These are phyloP conservation scores for Lampropteryx suffumata DNA, from an alignment of 2,888 invertebrate species.

Conservation along the genomic window DNA sequence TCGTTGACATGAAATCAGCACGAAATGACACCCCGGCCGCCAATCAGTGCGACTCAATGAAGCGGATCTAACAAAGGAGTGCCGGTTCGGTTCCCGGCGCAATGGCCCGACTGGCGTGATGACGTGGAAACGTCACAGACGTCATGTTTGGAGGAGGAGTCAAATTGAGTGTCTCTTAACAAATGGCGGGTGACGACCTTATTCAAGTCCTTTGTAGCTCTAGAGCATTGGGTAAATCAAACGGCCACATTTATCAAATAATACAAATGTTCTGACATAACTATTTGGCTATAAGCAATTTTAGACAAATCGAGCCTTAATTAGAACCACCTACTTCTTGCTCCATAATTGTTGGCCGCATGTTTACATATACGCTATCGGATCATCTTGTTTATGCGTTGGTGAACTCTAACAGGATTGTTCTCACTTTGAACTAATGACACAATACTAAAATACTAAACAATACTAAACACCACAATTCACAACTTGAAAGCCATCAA, in stretches of 20 bases:
- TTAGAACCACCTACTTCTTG: too few species aligned
- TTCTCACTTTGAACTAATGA: too few species aligned
- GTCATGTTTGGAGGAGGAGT: neutral
- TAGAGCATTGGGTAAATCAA: neutral
- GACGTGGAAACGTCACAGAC: constrained; percentile 17
- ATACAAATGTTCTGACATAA: too few species aligned
- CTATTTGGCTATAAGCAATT: too few species aligned
- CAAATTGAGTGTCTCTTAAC: constrained; percentile 6
- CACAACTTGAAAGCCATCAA: constrained; percentile 21
- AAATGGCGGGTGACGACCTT: neutral
- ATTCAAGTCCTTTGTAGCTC: neutral
- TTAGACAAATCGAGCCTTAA: too few species aligned
- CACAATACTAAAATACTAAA: too few species aligned
- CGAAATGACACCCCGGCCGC: neutral
- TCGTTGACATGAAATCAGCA: neutral
- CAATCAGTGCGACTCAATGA: neutral
- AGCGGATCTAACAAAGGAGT: constrained; percentile 11
- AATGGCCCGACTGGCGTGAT: constrained; percentile 6
- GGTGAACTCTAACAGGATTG: too few species aligned
- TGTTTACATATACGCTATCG: too few species aligned
- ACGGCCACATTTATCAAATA: too few species aligned
- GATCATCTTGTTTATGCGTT: too few species aligned
- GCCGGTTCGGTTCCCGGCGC: constrained; percentile 3
- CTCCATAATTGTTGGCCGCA: too few species aligned
- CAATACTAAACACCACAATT: too few species aligned